Percentiles rank a stretch among this genome's conserved stretches.
These are phyloP conservation scores for Drosophila takahashii DNA, from an alignment of 1,140 invertebrate genomes.

Conservation along the genomic window DNA sequence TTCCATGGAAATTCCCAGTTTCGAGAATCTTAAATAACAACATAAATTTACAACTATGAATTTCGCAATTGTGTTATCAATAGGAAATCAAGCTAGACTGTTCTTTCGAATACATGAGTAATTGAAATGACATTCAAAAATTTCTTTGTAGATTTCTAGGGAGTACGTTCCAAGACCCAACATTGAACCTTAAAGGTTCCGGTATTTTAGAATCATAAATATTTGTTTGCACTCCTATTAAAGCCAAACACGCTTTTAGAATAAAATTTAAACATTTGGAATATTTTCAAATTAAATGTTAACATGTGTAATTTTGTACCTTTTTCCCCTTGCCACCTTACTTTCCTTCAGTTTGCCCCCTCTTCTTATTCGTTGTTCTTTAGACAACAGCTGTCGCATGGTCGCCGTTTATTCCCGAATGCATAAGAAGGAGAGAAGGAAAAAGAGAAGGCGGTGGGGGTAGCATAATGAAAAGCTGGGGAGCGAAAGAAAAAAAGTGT, in stretches of 20 bases:
- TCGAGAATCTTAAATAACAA: not conserved
- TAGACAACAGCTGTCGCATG: conserved; percentile 37
- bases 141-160: too few species aligned
- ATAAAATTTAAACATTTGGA: too few species aligned
- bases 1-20: not conserved
- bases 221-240: not conserved
- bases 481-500: conserved; percentile 26
- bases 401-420: conserved; percentile 4
- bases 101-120: too few species aligned
- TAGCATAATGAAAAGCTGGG: conserved; percentile 19
- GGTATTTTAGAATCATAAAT: too few species aligned
- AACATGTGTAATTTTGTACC: not conserved
- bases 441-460: conserved; percentile 3
- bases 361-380: not conserved
- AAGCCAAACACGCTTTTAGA: too few species aligned
- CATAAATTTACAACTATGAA: not conserved
- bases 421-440: conserved; percentile 32
- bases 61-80: not conserved
- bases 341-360: not conserved
- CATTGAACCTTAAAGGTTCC: too few species aligned
- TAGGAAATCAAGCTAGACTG: too few species aligned
- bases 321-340: not conserved
- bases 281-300: not conserved
- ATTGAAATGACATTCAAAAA: too few species aligned
- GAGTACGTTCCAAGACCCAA: too few species aligned